A percentile compares a stretch with the other conserved stretches of the same genome.
phyloP scores from a whole-genome alignment of 2,888 invertebrate species.

The Arrhopalites spinosus region DNA sequence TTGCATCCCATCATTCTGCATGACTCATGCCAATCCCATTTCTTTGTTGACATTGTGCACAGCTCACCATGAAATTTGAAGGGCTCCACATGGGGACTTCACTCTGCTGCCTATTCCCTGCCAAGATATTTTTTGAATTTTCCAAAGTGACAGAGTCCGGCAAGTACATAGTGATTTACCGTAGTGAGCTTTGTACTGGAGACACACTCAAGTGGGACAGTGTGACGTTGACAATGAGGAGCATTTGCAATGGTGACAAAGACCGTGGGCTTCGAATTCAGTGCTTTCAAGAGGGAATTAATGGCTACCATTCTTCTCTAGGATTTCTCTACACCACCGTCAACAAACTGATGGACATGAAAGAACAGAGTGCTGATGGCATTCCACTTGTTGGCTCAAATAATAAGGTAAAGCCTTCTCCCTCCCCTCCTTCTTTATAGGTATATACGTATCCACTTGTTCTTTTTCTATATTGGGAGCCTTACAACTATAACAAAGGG shows the following conservation, averaged over 20 bases:
- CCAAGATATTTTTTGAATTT: conserved; percentile 54
- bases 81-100: conserved; percentile 33
- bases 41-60: background rate
- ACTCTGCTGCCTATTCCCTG: conserved; percentile 50
- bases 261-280: conserved; percentile 62
- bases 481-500: too few relatives aligned
- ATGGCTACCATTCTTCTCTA: conserved; percentile 56
- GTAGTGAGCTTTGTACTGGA: conserved; percentile 62
- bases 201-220: conserved; percentile 64
- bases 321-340: conserved; percentile 48
- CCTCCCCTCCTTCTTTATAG: background rate
- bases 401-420: conserved; percentile 6
- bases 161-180: conserved; percentile 62
- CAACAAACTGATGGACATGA: conserved; percentile 30
- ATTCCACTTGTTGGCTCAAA: conserved; percentile 26
- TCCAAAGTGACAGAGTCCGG: conserved; percentile 60
- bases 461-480: too few relatives aligned
- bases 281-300: conserved; percentile 59
- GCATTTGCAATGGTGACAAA: conserved; percentile 63
- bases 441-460: background rate
- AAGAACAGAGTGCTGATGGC: conserved; percentile 8
- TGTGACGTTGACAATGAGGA: conserved; percentile 61
- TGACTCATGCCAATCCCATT: too few relatives aligned
- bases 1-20: too few relatives aligned
- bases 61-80: conserved; percentile 35